These are phyloP conservation scores for Trissonchulus latispiculum DNA, from an alignment of 2,888 invertebrate genomes.

Conservation along the genomic window DNA sequence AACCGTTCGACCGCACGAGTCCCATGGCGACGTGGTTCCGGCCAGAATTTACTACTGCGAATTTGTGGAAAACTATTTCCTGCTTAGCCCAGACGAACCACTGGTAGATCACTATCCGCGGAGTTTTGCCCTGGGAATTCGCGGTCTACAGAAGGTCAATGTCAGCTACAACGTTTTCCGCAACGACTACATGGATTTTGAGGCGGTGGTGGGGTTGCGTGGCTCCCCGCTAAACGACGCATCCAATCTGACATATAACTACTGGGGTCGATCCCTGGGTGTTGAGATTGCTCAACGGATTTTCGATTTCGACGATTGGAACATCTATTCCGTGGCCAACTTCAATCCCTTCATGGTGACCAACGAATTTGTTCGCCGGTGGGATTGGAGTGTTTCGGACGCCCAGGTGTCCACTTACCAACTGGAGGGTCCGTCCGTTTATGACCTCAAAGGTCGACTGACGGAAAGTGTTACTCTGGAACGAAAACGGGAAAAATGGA, in stretches of 20 bases:
- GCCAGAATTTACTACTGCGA: constrained; percentile 37
- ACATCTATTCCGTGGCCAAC: constrained; percentile 83
- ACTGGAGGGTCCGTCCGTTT: constrained; percentile 31
- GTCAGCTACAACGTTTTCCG: constrained; percentile 78
- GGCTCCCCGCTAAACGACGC: constrained; percentile 62
- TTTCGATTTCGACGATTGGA: constrained; percentile 99
- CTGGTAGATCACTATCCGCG: constrained; percentile 50
- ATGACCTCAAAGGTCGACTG: constrained; percentile 39
- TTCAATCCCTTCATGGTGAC: constrained; percentile 76
- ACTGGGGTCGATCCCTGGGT: constrained; percentile 79
- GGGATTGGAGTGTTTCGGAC: constrained; percentile 33
- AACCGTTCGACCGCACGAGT: background rate
- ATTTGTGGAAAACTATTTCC: constrained; percentile 33
- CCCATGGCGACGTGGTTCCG: constrained; percentile 25
- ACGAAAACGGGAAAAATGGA: constrained; percentile 34
- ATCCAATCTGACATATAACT: constrained; percentile 81
- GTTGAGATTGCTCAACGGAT: constrained; percentile 66
- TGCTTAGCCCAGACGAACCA: constrained; percentile 23
- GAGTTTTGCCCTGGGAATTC: constrained; percentile 76
- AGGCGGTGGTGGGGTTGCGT: constrained; percentile 67
- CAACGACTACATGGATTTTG: constrained; percentile 64
- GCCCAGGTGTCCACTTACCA: background rate
- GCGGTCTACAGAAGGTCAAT: constrained; percentile 84
- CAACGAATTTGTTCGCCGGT: constrained; percentile 50
- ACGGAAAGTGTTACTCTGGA: constrained; percentile 34